Conservation (phyloP, 2,797 vertebrate genomes). For the Zalophus californianus region DNA sequence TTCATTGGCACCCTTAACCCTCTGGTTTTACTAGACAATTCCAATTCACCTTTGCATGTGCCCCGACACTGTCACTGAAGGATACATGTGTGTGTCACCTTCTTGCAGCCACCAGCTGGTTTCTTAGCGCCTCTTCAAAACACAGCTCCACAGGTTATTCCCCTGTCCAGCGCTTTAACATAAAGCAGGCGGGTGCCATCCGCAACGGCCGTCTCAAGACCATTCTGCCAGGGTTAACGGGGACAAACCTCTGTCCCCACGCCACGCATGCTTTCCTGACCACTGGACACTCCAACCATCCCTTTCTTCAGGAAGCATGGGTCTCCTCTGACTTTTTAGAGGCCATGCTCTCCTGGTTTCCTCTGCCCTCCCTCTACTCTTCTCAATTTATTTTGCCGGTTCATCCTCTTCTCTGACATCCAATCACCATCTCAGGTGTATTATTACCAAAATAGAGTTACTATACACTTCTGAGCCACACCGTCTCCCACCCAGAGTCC, state of each 20-base stretch:
- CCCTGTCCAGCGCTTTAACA: rapidly evolving
- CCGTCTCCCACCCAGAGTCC: neutral
- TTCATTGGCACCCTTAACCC: rapidly evolving
- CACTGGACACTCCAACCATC: neutral
- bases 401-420: neutral
- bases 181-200: rapidly evolving
- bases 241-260: rapidly evolving
- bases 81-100: neutral
- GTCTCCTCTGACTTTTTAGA: neutral
- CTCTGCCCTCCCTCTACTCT: neutral
- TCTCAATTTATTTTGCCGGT: neutral
- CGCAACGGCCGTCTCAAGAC: rapidly evolving
- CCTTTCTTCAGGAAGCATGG: neutral
- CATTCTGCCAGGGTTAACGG: neutral
- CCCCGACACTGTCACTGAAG: neutral
- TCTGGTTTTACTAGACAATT: neutral
- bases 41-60: rapidly evolving
- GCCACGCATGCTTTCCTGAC: neutral
- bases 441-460: neutral
- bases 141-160: rapidly evolving
- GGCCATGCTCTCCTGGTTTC: neutral
- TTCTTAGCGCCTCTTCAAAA: neutral
- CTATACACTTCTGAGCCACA: rapidly evolving
- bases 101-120: neutral
- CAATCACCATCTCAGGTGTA: neutral